A percentile compares a stretch with the other conserved stretches of the same genome.
These are phyloP conservation scores for Timandra comae DNA, from an alignment of 2,888 invertebrate genomes.

Conservation along the genomic window DNA sequence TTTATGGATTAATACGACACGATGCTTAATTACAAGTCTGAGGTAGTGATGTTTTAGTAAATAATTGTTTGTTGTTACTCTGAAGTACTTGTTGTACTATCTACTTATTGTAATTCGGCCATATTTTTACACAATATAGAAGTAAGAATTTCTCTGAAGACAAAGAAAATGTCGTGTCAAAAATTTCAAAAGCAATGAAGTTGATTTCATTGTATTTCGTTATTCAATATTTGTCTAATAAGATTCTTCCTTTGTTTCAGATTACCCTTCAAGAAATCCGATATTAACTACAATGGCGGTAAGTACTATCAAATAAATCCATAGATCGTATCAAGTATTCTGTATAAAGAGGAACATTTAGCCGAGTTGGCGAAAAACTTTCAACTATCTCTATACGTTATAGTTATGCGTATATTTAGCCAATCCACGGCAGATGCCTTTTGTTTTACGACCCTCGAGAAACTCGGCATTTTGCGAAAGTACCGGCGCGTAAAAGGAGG, in stretches of 20 bases:
- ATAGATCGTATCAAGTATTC: not conserved
- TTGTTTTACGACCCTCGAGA: slow-evolving; percentile 54
- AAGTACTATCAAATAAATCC: slow-evolving; percentile 16
- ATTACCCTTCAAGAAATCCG: slow-evolving; percentile 12
- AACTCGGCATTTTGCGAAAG: slow-evolving; percentile 44
- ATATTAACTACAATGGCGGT: slow-evolving; percentile 27
- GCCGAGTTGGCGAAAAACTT: not conserved
- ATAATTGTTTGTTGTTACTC: no score
- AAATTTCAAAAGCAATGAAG: no score
- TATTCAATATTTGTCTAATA: not conserved
- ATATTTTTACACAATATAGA: no score
- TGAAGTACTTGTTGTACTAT: no score
- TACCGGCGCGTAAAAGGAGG: slow-evolving; percentile 55
- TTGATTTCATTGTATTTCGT: no score
- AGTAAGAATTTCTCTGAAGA: no score
- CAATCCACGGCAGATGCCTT: slow-evolving; percentile 49
- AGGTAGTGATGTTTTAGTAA: no score
- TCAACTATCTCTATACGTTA: not conserved
- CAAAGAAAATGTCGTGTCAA: no score
- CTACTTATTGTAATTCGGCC: no score
- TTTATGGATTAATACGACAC: no score
- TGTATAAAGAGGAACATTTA: not conserved
- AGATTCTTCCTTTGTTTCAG: slow-evolving; percentile 28
- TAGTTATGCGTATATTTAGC: slow-evolving; percentile 25
- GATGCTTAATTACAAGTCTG: no score